Percentiles rank a stretch among this genome's conserved stretches.
These are phyloP conservation scores for Tenualosa thibaudeaui DNA, from an alignment of 2,797 vertebrate species.

Conservation along the genomic window DNA sequence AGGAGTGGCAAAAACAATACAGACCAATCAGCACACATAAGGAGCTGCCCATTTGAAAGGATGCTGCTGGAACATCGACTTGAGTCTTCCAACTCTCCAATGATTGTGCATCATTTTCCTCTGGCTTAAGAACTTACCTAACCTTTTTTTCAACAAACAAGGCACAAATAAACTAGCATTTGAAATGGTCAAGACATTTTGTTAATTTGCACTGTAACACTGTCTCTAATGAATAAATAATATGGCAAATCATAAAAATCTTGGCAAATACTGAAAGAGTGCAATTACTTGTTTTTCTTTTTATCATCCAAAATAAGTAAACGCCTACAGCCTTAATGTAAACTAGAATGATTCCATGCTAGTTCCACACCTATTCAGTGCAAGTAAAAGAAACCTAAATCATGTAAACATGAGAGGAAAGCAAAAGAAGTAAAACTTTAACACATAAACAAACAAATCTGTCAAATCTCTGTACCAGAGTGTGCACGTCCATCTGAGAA, in stretches of 20 bases:
- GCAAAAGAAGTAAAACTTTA: neutral
- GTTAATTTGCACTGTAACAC: neutral
- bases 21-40: neutral
- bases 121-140: neutral
- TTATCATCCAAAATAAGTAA: neutral
- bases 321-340: neutral
- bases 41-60: neutral
- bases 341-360: slow-evolving; percentile 10
- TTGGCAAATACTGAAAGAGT: slow-evolving; percentile 15
- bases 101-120: neutral
- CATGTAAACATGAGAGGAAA: neutral
- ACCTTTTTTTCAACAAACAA: neutral
- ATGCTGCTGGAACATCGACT: no score
- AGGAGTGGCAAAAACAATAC: neutral
- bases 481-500: neutral
- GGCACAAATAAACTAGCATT: slow-evolving; percentile 6
- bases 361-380: neutral
- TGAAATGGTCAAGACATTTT: neutral
- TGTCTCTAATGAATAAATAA: neutral
- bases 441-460: neutral
- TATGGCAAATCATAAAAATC: neutral
- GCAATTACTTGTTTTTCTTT: neutral
- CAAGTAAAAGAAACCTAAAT: neutral
- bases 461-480: neutral
- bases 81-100: neutral